A percentile compares a stretch with the other conserved stretches of the same genome.
Evolutionary conservation across 2,797 vertebrate genomes (phyloP).

Genomic region (Melanotaenia boesemani): DNA sequence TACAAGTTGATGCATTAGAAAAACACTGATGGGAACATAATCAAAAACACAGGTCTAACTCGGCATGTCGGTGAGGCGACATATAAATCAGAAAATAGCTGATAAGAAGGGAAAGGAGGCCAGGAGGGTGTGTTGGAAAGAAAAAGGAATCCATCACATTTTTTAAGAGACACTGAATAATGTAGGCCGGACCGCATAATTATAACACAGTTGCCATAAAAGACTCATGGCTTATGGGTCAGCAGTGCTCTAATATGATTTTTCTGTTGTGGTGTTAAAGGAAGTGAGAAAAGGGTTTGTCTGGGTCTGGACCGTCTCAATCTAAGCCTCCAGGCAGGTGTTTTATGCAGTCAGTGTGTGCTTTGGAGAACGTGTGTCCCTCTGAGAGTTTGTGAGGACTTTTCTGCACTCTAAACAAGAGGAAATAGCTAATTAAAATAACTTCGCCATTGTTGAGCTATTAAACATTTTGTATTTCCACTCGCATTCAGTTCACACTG

Average conservation of each 20-base stretch:
- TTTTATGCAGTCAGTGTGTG: constrained; percentile 39
- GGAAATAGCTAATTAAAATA: constrained; percentile 33
- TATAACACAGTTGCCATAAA: constrained; percentile 64
- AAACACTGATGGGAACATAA: constrained; percentile 82
- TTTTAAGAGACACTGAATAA: constrained; percentile 65
- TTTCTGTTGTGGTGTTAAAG: constrained; percentile 44
- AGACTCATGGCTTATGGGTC: constrained; percentile 46
- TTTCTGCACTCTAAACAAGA: neutral
- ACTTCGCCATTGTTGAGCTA: constrained; percentile 25
- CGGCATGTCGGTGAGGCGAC: constrained; percentile 59
- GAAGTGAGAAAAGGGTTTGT: constrained; percentile 53
- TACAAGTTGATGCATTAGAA: constrained; percentile 81
- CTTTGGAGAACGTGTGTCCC: constrained; percentile 25
- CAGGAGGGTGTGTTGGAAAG: constrained; percentile 45
- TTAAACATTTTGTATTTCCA: constrained; percentile 44
- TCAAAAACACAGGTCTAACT: constrained; percentile 73
- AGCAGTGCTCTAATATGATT: constrained; percentile 45
- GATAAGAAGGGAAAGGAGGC: constrained; percentile 54
- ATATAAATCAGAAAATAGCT: constrained; percentile 63
- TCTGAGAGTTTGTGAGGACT: constrained; percentile 6
- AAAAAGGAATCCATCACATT: constrained; percentile 54
- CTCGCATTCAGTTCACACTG: constrained; percentile 31
- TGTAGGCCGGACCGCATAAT: constrained; percentile 65
- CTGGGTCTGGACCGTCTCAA: constrained; percentile 50
- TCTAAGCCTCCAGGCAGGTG: constrained; percentile 63